Base-by-base conservation (phyloP, 2,797 vertebrate genomes). In the Acipenser oxyrinchus region DNA sequence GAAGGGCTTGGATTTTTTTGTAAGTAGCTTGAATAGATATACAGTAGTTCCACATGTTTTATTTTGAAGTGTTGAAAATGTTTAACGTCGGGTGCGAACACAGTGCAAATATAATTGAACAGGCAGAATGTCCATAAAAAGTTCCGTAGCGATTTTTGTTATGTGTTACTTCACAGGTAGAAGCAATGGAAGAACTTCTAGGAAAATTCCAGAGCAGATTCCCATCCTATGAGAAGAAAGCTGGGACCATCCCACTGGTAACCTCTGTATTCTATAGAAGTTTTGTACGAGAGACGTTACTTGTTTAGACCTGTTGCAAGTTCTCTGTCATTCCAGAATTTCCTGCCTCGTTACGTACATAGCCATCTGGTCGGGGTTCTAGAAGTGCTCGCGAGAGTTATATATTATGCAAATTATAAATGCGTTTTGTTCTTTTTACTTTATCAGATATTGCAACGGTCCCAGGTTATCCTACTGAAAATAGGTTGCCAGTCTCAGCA, bases 151-250 rank as follows among this genome's bases (percentile, higher is more conserved):
- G 6, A 37, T 15, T 60, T 60, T 6, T 23, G 4, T 8, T 51
- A 7, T 48, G 53, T 48, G 62, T 49, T 65, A 13, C 23, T 49
- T 48, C 50, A 15, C 74, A 92, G 90, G 65, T 89, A 0, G 88
- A 90, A 3, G 87, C 83, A 0, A 79, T 92, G 80, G 84, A 86
- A 65, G 76, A 77, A 67, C 71, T 92, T 63, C 71, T 91, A 71
- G 85, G 77, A n/a, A 77, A 73, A 75, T 79, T 83, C 71, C 81
- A 86, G 6, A 72, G 57, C 63, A 78, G 66, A 10, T 53, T 78
- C n/a, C 82, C 85, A 6, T 75, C 79, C 51, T 63, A 78, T 0
- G 87, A 90, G 75, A 92, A 90, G 63, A 80, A 87, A 76, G 83
- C 80, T 18, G 83, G 59, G 23, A 69, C 68, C 74, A 90, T 91